A percentile compares a stretch with the other conserved stretches of the same genome.
These are phyloP conservation scores for Eupithecia tripunctaria DNA, from an alignment of 2,888 invertebrate genomes.

Conservation along the genomic window DNA sequence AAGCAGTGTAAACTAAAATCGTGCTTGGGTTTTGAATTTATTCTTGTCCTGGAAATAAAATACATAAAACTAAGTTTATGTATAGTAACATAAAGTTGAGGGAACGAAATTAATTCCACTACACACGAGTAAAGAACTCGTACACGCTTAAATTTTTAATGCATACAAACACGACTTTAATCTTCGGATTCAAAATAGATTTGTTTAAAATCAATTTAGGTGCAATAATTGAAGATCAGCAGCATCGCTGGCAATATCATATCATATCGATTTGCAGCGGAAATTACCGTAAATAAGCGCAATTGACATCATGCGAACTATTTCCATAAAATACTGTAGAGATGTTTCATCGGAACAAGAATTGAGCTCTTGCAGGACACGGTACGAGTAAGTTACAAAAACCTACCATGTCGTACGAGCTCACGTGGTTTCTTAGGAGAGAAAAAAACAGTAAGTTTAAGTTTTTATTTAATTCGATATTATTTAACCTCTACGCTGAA, in stretches of 20 bases:
- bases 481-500: too few relatives aligned
- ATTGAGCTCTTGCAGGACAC: too few relatives aligned
- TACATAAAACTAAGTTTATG: too few relatives aligned
- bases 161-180: background rate
- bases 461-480: too few relatives aligned
- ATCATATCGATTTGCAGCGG: slow-evolving; percentile 1
- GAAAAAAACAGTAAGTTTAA: too few relatives aligned
- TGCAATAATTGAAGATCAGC: background rate
- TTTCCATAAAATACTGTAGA: background rate
- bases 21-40: background rate
- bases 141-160: background rate
- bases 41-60: background rate
- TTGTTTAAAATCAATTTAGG: background rate
- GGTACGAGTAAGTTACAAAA: background rate
- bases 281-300: background rate
- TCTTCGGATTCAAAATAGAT: background rate
- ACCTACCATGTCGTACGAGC: too few relatives aligned
- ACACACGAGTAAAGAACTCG: too few relatives aligned
- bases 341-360: too few relatives aligned
- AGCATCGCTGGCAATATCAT: background rate
- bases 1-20: background rate
- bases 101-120: background rate
- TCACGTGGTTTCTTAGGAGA: too few relatives aligned
- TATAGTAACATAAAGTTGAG: background rate
- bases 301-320: background rate